These are phyloP conservation scores for Acronicta leporina DNA, from an alignment of 2,888 invertebrate species.

Conservation along the genomic window DNA sequence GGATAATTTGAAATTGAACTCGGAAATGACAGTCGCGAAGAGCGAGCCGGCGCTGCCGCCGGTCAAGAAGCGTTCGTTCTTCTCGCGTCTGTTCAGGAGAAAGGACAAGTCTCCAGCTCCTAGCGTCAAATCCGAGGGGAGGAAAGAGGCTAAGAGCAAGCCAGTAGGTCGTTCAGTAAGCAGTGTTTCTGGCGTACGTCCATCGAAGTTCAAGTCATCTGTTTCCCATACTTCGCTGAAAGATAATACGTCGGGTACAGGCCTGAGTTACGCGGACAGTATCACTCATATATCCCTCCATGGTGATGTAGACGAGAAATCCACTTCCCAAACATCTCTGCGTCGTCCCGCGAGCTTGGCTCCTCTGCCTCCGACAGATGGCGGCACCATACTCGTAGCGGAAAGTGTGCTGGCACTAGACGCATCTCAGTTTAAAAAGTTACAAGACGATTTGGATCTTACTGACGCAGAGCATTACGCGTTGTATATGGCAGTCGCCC, in stretches of 20 bases:
- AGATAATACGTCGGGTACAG: conserved; percentile 78
- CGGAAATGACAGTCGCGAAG: conserved; percentile 70
- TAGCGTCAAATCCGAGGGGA: conserved; percentile 77
- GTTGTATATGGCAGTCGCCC: conserved; percentile 95
- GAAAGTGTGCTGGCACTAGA: conserved; percentile 85
- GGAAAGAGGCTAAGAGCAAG: conserved; percentile 72
- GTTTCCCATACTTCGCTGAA: conserved; percentile 82
- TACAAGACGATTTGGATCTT: conserved; percentile 90
- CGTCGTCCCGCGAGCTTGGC: conserved; percentile 69
- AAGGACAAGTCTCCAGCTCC: conserved; percentile 84
- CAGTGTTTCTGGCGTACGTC: conserved; percentile 89
- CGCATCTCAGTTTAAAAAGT: conserved; percentile 76
- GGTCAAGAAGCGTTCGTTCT: conserved; percentile 83
- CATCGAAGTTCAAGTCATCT: conserved; percentile 82
- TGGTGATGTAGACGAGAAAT: conserved; percentile 84
- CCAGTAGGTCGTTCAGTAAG: conserved; percentile 90
- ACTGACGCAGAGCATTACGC: conserved; percentile 97
- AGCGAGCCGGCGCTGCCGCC: conserved; percentile 84
- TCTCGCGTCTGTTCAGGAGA: conserved; percentile 82
- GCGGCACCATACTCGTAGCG: conserved; percentile 89
- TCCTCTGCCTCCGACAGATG: conserved; percentile 85
- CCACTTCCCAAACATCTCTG: conserved; percentile 74
- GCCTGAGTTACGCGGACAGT: conserved; percentile 87
- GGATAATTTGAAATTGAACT: conserved; percentile 57
- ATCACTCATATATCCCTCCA: conserved; percentile 92